Conservation (phyloP, 2,113 vertebrate species). For the Ramphastos sulfuratus region DNA sequence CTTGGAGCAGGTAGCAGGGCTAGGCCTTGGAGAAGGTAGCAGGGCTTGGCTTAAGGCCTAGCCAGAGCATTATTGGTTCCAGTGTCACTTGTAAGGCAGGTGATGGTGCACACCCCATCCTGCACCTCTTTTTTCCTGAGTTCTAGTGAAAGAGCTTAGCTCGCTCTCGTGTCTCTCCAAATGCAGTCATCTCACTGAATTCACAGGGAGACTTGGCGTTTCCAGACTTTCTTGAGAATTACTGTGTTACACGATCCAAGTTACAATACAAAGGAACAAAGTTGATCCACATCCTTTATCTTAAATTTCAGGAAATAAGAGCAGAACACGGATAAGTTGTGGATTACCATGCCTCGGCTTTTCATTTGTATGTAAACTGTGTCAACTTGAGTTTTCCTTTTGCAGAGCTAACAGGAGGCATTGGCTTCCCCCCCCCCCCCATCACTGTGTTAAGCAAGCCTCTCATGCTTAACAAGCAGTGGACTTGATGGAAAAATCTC, state of each 20-base stretch:
- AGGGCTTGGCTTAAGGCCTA: rapidly evolving
- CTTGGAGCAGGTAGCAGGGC: background rate
- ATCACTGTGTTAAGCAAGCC: background rate
- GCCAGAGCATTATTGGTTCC: background rate
- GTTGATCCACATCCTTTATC: background rate
- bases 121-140: background rate
- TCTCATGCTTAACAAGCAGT: background rate
- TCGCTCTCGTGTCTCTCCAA: background rate
- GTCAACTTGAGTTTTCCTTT: slow-evolving; percentile 14
- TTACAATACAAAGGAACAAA: background rate
- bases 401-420: background rate
- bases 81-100: background rate
- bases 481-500: background rate
- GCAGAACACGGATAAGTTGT: rapidly evolving
- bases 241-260: background rate
- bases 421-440: rapidly evolving
- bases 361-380: rapidly evolving
- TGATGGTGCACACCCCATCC: background rate
- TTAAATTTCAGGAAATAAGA: background rate
- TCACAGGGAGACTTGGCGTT: background rate
- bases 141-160: background rate
- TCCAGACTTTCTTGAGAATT: background rate
- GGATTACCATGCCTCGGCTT: background rate
- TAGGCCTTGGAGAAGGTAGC: rapidly evolving
- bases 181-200: background rate